Conservation (phyloP, 2,113 vertebrate genomes). For the Anarrhichthys ocellatus region DNA sequence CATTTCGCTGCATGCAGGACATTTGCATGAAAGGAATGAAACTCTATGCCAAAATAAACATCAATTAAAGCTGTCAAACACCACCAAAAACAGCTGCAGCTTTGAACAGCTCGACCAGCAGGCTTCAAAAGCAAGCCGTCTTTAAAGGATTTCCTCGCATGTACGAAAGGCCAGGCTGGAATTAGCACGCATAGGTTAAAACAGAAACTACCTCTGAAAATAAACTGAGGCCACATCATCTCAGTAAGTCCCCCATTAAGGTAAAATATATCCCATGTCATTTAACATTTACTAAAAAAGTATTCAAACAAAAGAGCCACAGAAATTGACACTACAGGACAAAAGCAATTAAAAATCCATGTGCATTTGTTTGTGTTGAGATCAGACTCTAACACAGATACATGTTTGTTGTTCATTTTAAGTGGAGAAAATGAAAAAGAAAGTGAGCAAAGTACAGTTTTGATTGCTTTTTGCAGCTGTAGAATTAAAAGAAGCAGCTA, state of each 20-base stretch:
- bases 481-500: background rate
- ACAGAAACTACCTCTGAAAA: slow-evolving; percentile 73
- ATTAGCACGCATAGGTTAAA: slow-evolving; percentile 76
- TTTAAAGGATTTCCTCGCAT: slow-evolving; percentile 80
- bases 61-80: slow-evolving; percentile 89
- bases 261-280: slow-evolving; percentile 26
- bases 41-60: slow-evolving; percentile 87
- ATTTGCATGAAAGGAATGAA: slow-evolving; percentile 86
- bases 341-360: background rate
- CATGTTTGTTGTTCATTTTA: background rate
- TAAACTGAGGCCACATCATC: slow-evolving; percentile 59
- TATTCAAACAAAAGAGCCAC: background rate
- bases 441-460: background rate
- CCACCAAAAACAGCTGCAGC: slow-evolving; percentile 87
- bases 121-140: slow-evolving; percentile 84
- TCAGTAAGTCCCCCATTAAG: slow-evolving; percentile 27
- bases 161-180: slow-evolving; percentile 80
- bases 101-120: slow-evolving; percentile 86
- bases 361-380: background rate
- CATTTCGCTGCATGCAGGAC: slow-evolving; percentile 83
- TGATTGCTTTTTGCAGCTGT: background rate
- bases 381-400: background rate
- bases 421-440: background rate
- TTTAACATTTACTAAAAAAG: slow-evolving; percentile 2
- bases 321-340: background rate